A percentile compares a stretch with the other conserved stretches of the same genome.
phyloP scores from a whole-genome alignment of 2,113 vertebrate species.

The Saguinus imperator region DNA sequence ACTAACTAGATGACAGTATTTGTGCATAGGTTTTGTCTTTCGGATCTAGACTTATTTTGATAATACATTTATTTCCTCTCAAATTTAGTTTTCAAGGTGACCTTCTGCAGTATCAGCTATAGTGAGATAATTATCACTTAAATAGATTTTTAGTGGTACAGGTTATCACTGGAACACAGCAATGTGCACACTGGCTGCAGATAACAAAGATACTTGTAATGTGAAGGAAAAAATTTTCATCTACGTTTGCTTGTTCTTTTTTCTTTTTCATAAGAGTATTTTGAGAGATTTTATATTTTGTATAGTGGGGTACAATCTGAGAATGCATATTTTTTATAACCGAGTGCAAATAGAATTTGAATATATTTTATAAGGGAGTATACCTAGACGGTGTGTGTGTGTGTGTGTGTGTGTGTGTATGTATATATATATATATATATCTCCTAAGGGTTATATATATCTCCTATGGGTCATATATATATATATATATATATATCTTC shows the following conservation, averaged over 20 bases:
- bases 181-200: not conserved
- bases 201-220: slow-evolving; percentile 28
- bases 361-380: too few species aligned
- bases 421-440: too few species aligned
- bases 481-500: too few species aligned
- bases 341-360: too few species aligned
- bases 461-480: too few species aligned
- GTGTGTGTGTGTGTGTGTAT: too few species aligned
- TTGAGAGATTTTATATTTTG: too few species aligned
- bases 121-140: slow-evolving; percentile 56
- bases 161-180: not conserved
- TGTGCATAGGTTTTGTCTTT: slow-evolving; percentile 1
- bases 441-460: too few species aligned
- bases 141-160: not conserved
- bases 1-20: not conserved
- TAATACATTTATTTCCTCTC: slow-evolving; percentile 21
- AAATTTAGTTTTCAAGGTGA: slow-evolving; percentile 65
- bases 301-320: too few species aligned
- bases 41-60: slow-evolving; percentile 12
- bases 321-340: too few species aligned
- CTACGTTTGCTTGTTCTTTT: slow-evolving; percentile 41
- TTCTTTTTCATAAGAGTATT: too few species aligned
- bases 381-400: too few species aligned
- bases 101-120: slow-evolving; percentile 38
- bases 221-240: slow-evolving; percentile 25